These are phyloP conservation scores for Sander vitreus DNA, from an alignment of 2,113 vertebrate genomes.

Conservation along the genomic window DNA sequence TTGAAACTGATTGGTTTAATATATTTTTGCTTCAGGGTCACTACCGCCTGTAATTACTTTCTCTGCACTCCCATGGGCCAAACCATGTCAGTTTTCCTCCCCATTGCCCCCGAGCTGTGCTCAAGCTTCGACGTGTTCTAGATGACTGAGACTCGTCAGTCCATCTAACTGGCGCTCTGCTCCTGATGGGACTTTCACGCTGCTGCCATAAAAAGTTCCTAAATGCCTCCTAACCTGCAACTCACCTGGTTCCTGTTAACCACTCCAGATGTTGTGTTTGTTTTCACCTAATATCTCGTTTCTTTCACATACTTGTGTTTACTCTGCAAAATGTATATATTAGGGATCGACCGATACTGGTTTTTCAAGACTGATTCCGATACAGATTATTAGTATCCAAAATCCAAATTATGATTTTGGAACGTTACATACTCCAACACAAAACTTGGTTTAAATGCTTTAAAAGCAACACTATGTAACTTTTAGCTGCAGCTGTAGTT, in stretches of 20 bases:
- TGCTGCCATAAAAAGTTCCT: constrained; percentile 43
- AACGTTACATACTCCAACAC: too few relatives aligned
- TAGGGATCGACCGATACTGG: too few relatives aligned
- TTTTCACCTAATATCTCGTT: not conserved
- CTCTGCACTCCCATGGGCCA: constrained; percentile 16
- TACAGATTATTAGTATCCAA: too few relatives aligned
- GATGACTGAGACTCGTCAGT: constrained; percentile 51
- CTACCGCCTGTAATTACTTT: not conserved
- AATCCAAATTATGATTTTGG: too few relatives aligned
- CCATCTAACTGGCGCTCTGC: constrained; percentile 38
- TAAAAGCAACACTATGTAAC: too few relatives aligned
- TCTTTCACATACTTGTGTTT: too few relatives aligned
- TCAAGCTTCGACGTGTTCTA: constrained; percentile 24
- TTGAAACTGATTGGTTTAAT: constrained; percentile 26
- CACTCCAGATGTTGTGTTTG: not conserved
- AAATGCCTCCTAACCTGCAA: constrained; percentile 56
- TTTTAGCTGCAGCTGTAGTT: too few relatives aligned
- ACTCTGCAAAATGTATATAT: too few relatives aligned
- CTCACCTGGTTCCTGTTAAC: constrained; percentile 73
- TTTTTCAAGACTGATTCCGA: too few relatives aligned
- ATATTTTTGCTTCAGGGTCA: not conserved
- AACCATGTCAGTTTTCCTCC: constrained; percentile 18
- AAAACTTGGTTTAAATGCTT: too few relatives aligned
- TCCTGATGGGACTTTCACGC: constrained; percentile 53
- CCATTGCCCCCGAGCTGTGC: constrained; percentile 13